Evolutionary conservation across 64 coral and sea anemone species (phyloP), one percentile per base, ranked within the genome.

Genomic region (Actinia equina): DNA sequence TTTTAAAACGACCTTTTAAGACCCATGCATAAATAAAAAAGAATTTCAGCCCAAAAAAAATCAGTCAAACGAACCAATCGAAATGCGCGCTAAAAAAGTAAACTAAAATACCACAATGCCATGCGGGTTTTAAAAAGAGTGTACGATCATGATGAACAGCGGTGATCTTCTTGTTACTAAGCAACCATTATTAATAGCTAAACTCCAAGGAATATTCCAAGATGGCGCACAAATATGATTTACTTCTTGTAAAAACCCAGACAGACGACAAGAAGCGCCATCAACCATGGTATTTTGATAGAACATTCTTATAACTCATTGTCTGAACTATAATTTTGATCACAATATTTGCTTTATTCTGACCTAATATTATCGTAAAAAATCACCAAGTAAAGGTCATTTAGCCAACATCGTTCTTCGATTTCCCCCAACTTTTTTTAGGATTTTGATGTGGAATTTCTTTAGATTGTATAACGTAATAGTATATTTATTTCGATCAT

Each of bases 141-240:
- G 23, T 7, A 70, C 4, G 60, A 27, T 71, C 9, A 27, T 71
- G 22, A 26, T 71, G 27, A 16, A 0, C 69, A 74, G 69, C 69
- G 69, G 69, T 30, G 8, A 74, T 26, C 19, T 65, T 65, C 62
- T 65, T 41, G 69, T 74, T 74, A 42, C 69, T 74, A 74, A 74
- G 69, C 69, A 74, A 74, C 69, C 69, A 41, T 26, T 14, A 42
- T 26, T 30, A 37, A 37, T 0, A 37, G 30, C 30, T 37, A 41
- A 30, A 74, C 22, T 52, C 5, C 20, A 62, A 23, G n/a, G 17
- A 5, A 26, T 44, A 53, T 84, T 82, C 61, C 87, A 94, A 95
- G 59, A 99, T 99, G 97, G 93, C 97, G 90, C 88, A 99, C 86
- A 99, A 99, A 70, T 99, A 99, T 52, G 97, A 99, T 55, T 89